A percentile compares a stretch with the other conserved stretches of the same genome.
These are phyloP conservation scores for Melieria picta DNA, from an alignment of 2,888 invertebrate species.

Conservation along the genomic window DNA sequence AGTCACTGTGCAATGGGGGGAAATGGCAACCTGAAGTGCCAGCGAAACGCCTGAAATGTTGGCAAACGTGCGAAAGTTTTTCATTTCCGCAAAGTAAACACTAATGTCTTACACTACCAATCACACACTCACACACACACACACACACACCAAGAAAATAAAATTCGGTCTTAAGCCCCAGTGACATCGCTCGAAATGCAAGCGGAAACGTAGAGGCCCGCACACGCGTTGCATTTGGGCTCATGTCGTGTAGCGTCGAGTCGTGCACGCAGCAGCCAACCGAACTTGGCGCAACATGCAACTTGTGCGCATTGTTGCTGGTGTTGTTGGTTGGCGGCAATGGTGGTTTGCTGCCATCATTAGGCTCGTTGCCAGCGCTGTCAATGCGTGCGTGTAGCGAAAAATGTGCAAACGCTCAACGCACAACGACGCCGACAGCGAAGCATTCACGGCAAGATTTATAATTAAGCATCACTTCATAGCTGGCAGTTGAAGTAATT, in stretches of 20 bases:
- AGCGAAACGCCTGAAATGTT: not conserved
- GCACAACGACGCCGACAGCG: conserved; percentile 53
- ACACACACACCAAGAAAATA: not conserved
- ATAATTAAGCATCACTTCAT: conserved; percentile 54
- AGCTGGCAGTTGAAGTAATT: not conserved
- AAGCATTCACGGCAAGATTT: conserved; percentile 48
- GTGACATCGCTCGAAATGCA: not conserved
- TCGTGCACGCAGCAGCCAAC: not conserved
- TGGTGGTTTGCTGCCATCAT: no score
- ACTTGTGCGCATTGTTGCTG: conserved; percentile 42
- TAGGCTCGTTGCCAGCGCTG: not conserved
- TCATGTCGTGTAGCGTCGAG: no score
- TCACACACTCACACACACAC: not conserved
- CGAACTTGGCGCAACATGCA: conserved; percentile 50
- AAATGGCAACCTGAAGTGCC: not conserved
- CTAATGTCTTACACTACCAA: not conserved
- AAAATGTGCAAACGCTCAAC: not conserved
- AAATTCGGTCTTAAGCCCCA: not conserved
- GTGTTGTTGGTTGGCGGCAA: not conserved
- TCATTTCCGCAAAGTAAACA: conserved; percentile 34
- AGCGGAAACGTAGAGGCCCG: conserved; percentile 19
- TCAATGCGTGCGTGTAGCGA: not conserved
- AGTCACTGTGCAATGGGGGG: no score
- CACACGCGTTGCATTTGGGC: no score
- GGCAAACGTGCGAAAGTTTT: conserved; percentile 36